Conservation (phyloP, 2,113 vertebrate genomes). For the Beaufortia kweichowensis region DNA sequence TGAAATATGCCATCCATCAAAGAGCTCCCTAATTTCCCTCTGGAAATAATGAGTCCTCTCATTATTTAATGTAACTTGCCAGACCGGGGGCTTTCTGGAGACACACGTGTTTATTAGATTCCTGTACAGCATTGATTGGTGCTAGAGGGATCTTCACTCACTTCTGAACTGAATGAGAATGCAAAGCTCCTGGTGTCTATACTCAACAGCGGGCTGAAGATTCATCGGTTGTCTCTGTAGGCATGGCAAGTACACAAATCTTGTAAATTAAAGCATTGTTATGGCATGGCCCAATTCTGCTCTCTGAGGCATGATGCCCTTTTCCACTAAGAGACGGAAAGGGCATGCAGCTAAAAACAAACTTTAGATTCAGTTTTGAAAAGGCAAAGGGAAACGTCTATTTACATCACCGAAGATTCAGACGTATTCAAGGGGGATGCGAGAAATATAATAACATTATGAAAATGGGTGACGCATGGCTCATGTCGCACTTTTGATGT, state of each 20-base stretch:
- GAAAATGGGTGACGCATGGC: neutral
- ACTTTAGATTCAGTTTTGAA: conserved; percentile 52
- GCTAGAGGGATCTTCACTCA: conserved; percentile 51
- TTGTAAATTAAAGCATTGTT: conserved; percentile 65
- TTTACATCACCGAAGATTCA: neutral
- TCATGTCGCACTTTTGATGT: neutral
- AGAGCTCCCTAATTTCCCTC: conserved; percentile 63
- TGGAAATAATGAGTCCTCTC: conserved; percentile 59
- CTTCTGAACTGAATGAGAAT: conserved; percentile 26
- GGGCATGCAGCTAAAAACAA: conserved; percentile 60
- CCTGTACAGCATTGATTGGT: conserved; percentile 50
- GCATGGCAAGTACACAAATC: conserved; percentile 66
- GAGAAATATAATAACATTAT: conserved; percentile 1
- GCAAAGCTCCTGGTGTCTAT: conserved; percentile 22
- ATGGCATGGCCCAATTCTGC: conserved; percentile 61
- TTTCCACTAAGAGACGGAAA: conserved; percentile 58
- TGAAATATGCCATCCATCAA: conserved; percentile 65
- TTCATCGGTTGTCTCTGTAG: conserved; percentile 57
- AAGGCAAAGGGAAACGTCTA: neutral
- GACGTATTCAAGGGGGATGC: neutral
- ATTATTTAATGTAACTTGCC: conserved; percentile 55
- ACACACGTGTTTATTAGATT: conserved; percentile 52
- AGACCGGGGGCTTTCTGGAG: conserved; percentile 27
- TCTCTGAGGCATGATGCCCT: conserved; percentile 53
- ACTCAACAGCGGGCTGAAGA: conserved; percentile 45